phyloP scores from a whole-genome alignment of 2,888 invertebrate genomes.

The Gymnosoma rotundatum region DNA sequence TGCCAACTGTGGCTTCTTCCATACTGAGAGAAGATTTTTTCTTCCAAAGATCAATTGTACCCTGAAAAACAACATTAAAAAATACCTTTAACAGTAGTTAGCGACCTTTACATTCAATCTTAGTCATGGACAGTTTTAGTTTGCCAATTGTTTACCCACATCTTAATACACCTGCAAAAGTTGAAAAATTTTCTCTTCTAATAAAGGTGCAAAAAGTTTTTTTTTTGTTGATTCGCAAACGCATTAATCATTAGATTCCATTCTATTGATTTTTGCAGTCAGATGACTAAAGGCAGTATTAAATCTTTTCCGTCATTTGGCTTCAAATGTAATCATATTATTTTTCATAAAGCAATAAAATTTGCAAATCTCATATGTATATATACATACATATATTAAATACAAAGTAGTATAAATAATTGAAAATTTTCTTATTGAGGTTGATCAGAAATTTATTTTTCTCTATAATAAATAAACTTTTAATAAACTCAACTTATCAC shows the following conservation, averaged over 20 bases:
- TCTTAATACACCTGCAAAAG: too few relatives aligned
- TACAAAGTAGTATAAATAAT: neutral
- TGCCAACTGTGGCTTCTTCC: too few relatives aligned
- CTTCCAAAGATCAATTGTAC: neutral
- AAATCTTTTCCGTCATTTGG: conserved; percentile 70
- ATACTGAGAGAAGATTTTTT: too few relatives aligned
- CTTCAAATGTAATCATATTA: conserved; percentile 63
- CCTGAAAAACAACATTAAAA: neutral
- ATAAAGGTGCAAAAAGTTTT: neutral
- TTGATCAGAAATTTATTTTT: neutral
- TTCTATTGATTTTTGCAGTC: conserved; percentile 70
- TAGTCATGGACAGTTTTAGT: neutral
- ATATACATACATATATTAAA: neutral
- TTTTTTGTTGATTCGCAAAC: neutral
- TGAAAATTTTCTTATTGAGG: conserved; percentile 36
- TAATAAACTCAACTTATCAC: conserved; percentile 68
- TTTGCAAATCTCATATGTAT: neutral
- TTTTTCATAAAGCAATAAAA: conserved; percentile 18
- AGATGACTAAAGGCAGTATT: conserved; percentile 70
- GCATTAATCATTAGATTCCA: conserved; percentile 65
- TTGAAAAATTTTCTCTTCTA: neutral
- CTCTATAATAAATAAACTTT: conserved; percentile 5
- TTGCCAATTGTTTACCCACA: too few relatives aligned
- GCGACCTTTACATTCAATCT: conserved; percentile 36
- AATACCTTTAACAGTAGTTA: neutral